Base-by-base conservation (phyloP, 2,888 invertebrate species). In the Nowickia ferox region DNA sequence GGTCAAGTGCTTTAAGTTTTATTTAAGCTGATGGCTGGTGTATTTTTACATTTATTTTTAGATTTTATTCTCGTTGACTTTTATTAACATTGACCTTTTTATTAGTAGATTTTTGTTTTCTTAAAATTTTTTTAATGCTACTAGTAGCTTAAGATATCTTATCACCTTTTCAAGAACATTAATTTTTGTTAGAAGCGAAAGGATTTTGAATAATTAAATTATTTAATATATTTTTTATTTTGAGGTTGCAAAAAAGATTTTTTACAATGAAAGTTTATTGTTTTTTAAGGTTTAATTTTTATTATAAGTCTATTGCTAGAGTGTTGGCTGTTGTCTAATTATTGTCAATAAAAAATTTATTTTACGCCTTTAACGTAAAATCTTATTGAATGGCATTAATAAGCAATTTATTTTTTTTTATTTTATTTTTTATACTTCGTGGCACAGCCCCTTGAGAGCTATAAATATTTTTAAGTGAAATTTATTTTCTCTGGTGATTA, bases 1-100 rank as follows among this genome's bases (percentile, higher is more conserved):
- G 72, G 72, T 78, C 68, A 77, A 74, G 48, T 84, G 74, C 55
- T 75, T 74, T 53, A 69, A 68, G 13, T 61, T 78, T 61, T 61
- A 19, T 66, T 57, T 6, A 19, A 44, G 44, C 13, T 48, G 59
- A 15, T 68, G 3, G 15, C 53, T 8, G 53, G 9, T 61, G 9
- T n/a, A 53, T 4, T 55, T 53, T 22, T 4, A 10, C 17, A 46
- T 53, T 57, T 57, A 15, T 15, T 63, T 51, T 17, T 44, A 8
- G 38, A 8, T 4, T 8, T 46, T 42, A 15, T 13, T 71, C 15
- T 0, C 13, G 40, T 19, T 8, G 11, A 44, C 2, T 84, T 74
- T 38, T 68, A 61, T 68, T 69, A 59, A 59, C 22, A 74, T 63
- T 75, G 74, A 84, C 74, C 78, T 78, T 68, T 84, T 30, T 30